phyloP scores from a whole-genome alignment of 2,888 invertebrate genomes.

The Amblyjoppa fuscipennis region DNA sequence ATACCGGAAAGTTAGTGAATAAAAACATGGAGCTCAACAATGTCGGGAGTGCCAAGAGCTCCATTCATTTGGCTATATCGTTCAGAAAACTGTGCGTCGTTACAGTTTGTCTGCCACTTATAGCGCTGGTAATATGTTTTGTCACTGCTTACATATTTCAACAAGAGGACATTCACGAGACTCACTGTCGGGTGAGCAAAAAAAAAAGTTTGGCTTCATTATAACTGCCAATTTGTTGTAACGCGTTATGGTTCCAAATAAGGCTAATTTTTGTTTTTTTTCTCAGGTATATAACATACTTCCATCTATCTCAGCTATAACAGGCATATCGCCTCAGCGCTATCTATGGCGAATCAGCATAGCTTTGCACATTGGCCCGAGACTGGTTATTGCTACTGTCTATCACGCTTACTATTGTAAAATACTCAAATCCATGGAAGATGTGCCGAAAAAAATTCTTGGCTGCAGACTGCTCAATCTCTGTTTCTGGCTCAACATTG shows the following conservation, averaged over 20 bases:
- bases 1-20: conserved; percentile 32
- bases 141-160: conserved; percentile 96
- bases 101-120: conserved; percentile 94
- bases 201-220: neutral
- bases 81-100: conserved; percentile 93
- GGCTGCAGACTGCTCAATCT: conserved; percentile 88
- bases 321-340: conserved; percentile 96
- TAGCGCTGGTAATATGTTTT: conserved; percentile 95
- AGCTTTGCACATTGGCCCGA: conserved; percentile 96
- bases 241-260: neutral
- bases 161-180: conserved; percentile 97
- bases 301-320: conserved; percentile 98
- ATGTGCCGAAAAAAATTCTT: conserved; percentile 82
- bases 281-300: conserved; percentile 96
- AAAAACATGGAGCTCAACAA: conserved; percentile 82
- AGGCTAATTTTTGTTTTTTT: conserved; percentile 53
- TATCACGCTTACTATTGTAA: conserved; percentile 93
- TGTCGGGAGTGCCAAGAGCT: conserved; percentile 79
- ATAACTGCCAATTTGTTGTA: neutral
- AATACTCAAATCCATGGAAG: conserved; percentile 88
- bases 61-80: conserved; percentile 90
- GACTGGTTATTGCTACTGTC: conserved; percentile 94
- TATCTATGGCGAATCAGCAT: conserved; percentile 97
- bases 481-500: conserved; percentile 93
- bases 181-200: conserved; percentile 95